Percentiles rank a stretch among this genome's conserved stretches.
phyloP scores from a whole-genome alignment of 2,797 vertebrate genomes.

The Oreonectes daqikongensis region DNA sequence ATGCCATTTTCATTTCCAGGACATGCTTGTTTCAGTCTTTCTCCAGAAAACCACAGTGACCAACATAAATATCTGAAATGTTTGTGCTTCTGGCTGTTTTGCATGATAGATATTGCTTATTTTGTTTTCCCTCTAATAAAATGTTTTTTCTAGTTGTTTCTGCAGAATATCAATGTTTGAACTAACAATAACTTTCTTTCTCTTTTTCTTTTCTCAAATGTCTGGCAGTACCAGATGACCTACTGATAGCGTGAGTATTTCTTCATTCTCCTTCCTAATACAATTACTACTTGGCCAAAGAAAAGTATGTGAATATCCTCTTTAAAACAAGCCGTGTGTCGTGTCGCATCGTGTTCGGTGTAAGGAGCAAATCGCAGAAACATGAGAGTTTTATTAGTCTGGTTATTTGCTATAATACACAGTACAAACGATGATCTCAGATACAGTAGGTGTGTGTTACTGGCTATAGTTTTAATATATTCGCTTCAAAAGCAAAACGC shows the following conservation, averaged over 20 bases:
- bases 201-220: conserved; percentile 62
- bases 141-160: not conserved
- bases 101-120: not conserved
- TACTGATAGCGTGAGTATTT: conserved; percentile 89
- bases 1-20: not conserved
- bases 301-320: not conserved
- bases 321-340: too few species aligned
- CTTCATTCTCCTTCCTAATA: not conserved
- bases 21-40: conserved; percentile 10
- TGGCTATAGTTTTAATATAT: too few species aligned
- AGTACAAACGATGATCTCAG: too few species aligned
- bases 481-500: too few species aligned
- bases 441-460: too few species aligned
- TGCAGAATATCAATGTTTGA: not conserved
- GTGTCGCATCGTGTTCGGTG: too few species aligned
- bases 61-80: conserved; percentile 8
- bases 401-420: too few species aligned
- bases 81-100: not conserved
- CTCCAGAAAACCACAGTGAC: conserved; percentile 6
- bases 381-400: too few species aligned
- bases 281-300: not conserved
- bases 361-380: too few species aligned
- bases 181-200: not conserved
- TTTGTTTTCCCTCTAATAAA: not conserved
- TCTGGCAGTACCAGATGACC: conserved; percentile 86